Conservation (phyloP, 1,140 invertebrate genomes). For the Aphis craccivora region DNA sequence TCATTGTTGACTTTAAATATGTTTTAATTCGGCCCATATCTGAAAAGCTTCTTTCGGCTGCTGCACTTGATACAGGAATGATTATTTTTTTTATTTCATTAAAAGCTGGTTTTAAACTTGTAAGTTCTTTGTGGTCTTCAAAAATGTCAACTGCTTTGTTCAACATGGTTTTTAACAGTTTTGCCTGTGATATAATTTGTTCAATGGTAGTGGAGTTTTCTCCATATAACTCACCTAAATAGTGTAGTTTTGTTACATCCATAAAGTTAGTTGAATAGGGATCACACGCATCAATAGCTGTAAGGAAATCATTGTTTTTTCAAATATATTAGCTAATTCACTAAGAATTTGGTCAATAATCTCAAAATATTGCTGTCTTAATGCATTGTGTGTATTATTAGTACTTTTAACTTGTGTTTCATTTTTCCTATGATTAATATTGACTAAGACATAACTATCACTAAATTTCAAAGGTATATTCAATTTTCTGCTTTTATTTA, state of each 20-base stretch:
- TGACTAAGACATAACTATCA: neutral
- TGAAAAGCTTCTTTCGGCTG: neutral
- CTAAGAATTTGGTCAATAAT: no score
- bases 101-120: neutral
- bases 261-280: no score
- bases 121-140: neutral
- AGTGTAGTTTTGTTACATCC: no score
- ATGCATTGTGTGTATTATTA: neutral
- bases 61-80: neutral
- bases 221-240: no score
- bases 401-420: neutral
- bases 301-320: no score
- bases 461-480: neutral
- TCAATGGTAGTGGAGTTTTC: no score
- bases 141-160: neutral
- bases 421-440: neutral
- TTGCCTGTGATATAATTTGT: no score
- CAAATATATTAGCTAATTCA: no score
- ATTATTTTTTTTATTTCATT: neutral
- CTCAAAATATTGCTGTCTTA: no score
- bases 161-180: neutral
- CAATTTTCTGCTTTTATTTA: neutral
- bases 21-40: neutral
- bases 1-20: no score
- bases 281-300: no score